Base-by-base conservation (phyloP, 2,888 invertebrate genomes). In the Eustalomyia histrio region DNA sequence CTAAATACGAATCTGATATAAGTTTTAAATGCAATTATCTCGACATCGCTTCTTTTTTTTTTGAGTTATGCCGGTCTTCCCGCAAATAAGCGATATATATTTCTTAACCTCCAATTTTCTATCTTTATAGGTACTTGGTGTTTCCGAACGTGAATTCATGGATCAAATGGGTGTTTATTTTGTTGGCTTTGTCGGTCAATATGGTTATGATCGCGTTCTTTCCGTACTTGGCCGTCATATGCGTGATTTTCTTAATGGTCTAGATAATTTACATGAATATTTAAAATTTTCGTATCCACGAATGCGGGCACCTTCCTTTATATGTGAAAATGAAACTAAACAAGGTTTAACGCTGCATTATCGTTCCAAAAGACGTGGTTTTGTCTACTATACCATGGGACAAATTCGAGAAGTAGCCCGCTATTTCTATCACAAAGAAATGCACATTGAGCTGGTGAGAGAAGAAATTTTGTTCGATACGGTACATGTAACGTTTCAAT, bases 191-290 rank as follows among this genome's bases (percentile, higher is more conserved):
- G 97, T 99, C 9, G 95, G 97, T 24, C 97, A 97, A 86, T 98
- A 98, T 88, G 98, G 98, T 14, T 98, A 99, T 91, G 98, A 98
- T 91, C 92, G 96, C 67, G 97, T 97, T 0, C 91, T 97, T 7
- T 96, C 96, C 1, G 97, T 97, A 0, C 92, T 97, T 17, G 98
- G 98, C 0, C 93, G 98, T 6, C 97, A 98, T 89, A 96, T 99
- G 94, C 92, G 98, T 69, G 98, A 99, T 91, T 99, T 99, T 88
- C 93, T 99, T 2, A 99, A 98, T 88, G 98, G 97, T 0, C 92
- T 99, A 85, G 99, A 99, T 91, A 99, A 99, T 91, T 92, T 99
- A 24, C 99, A 99, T 90, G 99, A 99, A 90, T 99, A 99, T 90
- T 92, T 99, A 60, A 96, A 98, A 90, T 98, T 98, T 91, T 97